Evolutionary conservation across 1,140 invertebrate genomes (phyloP).

Genomic region (Mylabris phalerata): DNA sequence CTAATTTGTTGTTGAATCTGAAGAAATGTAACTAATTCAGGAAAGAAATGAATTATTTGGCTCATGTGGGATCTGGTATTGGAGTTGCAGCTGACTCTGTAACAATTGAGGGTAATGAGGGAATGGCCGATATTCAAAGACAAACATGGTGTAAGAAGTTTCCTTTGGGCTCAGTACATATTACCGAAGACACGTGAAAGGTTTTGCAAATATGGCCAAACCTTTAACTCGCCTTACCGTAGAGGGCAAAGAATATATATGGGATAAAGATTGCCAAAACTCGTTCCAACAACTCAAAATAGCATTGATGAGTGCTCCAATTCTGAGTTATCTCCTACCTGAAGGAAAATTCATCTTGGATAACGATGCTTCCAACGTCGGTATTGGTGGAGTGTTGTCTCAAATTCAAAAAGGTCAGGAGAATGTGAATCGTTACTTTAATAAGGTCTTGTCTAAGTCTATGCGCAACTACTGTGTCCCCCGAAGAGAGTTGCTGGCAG

Average conservation of each 20-base stretch:
- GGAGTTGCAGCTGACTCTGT: constrained; percentile 22
- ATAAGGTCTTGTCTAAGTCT: constrained; percentile 29
- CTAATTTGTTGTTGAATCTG: too few relatives aligned
- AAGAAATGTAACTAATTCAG: constrained; percentile 20
- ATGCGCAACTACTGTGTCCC: constrained; percentile 41
- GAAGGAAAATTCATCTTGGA: constrained; percentile 22
- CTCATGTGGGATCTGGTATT: constrained; percentile 22
- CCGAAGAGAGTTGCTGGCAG: constrained; percentile 42
- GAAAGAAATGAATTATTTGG: constrained; percentile 23
- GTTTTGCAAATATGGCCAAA: neutral
- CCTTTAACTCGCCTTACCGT: constrained; percentile 1
- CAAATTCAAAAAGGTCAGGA: constrained; percentile 22
- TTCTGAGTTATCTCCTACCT: constrained; percentile 27
- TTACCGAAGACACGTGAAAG: constrained; percentile 21
- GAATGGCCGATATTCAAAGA: constrained; percentile 23
- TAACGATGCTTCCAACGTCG: constrained; percentile 19
- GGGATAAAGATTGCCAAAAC: constrained; percentile 22
- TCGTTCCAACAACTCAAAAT: too few relatives aligned
- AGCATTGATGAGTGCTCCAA: constrained; percentile 20
- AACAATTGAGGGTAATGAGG: constrained; percentile 20
- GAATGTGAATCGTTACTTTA: constrained; percentile 26
- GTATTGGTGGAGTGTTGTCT: too few relatives aligned
- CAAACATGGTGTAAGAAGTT: too few relatives aligned
- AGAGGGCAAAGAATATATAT: constrained; percentile 4
- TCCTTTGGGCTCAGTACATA: constrained; percentile 24